These are phyloP conservation scores for Smittia sp. DNA, from an alignment of 2,888 invertebrate species.

Conservation along the genomic window DNA sequence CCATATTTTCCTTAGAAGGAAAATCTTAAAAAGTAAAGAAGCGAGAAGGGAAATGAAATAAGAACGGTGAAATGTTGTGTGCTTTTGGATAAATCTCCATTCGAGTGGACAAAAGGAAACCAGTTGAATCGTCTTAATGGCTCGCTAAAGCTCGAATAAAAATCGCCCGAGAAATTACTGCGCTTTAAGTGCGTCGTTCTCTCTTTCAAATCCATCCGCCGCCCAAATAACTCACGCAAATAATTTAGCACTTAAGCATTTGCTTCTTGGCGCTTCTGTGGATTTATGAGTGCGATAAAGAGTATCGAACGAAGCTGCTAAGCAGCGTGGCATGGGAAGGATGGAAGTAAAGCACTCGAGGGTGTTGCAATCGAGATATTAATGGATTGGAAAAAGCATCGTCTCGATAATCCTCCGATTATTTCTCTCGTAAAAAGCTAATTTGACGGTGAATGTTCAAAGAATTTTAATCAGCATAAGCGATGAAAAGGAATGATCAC, in stretches of 20 bases:
- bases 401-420: too few relatives aligned
- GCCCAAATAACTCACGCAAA: slow-evolving; percentile 16
- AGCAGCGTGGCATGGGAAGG: not conserved
- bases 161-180: not conserved
- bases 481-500: too few relatives aligned
- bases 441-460: too few relatives aligned
- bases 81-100: not conserved
- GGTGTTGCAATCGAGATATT: not conserved
- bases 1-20: not conserved
- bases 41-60: not conserved
- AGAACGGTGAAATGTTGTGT: not conserved
- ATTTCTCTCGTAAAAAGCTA: too few relatives aligned
- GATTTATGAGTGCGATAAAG: not conserved
- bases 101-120: not conserved
- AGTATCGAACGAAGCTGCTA: not conserved
- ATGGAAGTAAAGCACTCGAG: not conserved
- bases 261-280: not conserved
- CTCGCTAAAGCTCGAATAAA: not conserved
- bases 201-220: not conserved
- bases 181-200: slow-evolving; percentile 5
- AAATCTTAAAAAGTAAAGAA: slow-evolving; percentile 1
- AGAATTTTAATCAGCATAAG: too few relatives aligned
- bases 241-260: not conserved
- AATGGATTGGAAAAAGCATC: not conserved
- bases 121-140: not conserved